Evolutionary conservation across 2,797 vertebrate genomes (phyloP), one percentile per base, ranked within the genome.

Genomic region (Sarcoramphus papa): DNA sequence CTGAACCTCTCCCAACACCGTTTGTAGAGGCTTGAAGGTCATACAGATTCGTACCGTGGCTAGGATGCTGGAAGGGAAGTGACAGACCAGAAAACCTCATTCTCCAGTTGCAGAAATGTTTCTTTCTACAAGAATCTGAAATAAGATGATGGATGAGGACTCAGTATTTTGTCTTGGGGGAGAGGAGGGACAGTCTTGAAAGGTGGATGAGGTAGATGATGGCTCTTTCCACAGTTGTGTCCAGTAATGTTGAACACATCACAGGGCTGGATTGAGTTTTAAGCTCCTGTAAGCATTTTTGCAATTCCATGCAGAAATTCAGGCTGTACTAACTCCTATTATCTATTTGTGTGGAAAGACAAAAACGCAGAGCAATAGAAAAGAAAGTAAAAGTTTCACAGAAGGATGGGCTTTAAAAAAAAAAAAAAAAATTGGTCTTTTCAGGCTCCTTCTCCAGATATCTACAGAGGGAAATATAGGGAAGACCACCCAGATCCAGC

Each of bases 381-480:
- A 91, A 80, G 12, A 40, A 84, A 76, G 10, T 33, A 67, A 56
- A 65, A 22, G 4, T 59, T 94, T 78, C n/a, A 59, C 16, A 40
- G 40, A 81, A 62, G 9, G 37, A 65, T 53, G 25, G 6, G 10
- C 37, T 62, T 96, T 27, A 33, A 37, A 85, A 77, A 47, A 30
- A 31, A 12, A 45, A 33, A 37, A 17, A 22, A 21, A 6, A 15
- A 25, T 16, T 82, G 43, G 13, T 94, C 25, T 56, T 95, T 97
- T 82, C 93, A 99, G 99, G 99, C 99, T 97, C 98, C 98, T 60
- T 98, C 98, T 96, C 99, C 99, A 96, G 99, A 99, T 95, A 98
- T 98, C 82, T 99, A 99, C 97, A 98, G 99, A 98, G 99, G 99
- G 43, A 99, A 98, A 97, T 99, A 99, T 33, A 98, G 98, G 88